Conservation (phyloP, 2,113 vertebrate species). For the Petrocephalus zakoni region DNA sequence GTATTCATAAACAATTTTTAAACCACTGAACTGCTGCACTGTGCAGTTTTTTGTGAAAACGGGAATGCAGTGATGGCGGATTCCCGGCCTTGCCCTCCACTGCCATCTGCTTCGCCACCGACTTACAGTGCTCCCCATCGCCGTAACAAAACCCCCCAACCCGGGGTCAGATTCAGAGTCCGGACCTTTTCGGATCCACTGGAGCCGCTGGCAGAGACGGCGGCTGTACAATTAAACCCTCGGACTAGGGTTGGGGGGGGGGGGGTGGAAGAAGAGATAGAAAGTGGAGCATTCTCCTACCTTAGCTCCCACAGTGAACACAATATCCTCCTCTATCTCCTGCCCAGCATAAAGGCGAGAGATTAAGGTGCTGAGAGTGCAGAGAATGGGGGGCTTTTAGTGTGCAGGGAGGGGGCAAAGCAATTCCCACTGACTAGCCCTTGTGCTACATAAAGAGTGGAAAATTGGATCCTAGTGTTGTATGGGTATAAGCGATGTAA, state of each 20-base stretch:
- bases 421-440: conserved; percentile 32
- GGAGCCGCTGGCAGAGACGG: conserved; percentile 31
- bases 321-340: conserved; percentile 51
- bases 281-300: conserved; percentile 42
- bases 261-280: conserved; percentile 40
- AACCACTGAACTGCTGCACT: neutral
- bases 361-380: conserved; percentile 53
- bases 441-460: conserved; percentile 33
- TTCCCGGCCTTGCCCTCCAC: neutral
- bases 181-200: conserved; percentile 30
- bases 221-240: conserved; percentile 50
- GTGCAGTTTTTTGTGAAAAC: neutral
- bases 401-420: conserved; percentile 27
- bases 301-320: conserved; percentile 54
- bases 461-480: conserved; percentile 45
- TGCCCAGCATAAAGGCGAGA: conserved; percentile 31
- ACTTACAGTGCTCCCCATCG: neutral
- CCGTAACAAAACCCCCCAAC: neutral
- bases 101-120: neutral
- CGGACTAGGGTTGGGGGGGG: conserved; percentile 46
- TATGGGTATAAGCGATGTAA: neutral
- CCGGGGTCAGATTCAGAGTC: neutral
- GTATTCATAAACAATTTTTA: neutral
- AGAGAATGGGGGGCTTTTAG: conserved; percentile 43
- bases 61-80: neutral